A percentile compares a stretch with the other conserved stretches of the same genome.
Evolutionary conservation across 2,113 vertebrate species (phyloP).

Genomic region (Oryzias woworae): DNA sequence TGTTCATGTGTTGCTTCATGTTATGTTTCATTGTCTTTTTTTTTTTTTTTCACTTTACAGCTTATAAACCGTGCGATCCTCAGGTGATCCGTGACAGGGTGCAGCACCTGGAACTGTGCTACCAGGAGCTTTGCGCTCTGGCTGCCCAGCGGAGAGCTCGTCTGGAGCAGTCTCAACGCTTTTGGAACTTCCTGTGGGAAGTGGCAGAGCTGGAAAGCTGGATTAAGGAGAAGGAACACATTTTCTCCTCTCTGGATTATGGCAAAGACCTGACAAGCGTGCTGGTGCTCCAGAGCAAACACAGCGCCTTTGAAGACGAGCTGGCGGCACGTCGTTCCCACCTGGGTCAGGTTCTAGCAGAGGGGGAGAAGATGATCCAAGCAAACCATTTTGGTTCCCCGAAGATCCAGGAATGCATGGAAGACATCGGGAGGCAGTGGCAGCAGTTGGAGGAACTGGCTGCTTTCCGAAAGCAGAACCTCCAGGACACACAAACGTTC

Average conservation of each 20-base stretch:
- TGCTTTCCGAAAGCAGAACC: conserved; percentile 85
- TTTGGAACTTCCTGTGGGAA: conserved; percentile 96
- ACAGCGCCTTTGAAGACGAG: conserved; percentile 91
- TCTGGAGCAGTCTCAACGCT: conserved; percentile 86
- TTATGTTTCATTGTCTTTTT: neutral
- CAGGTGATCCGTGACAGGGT: conserved; percentile 91
- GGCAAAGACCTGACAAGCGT: conserved; percentile 93
- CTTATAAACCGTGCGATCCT: conserved; percentile 93
- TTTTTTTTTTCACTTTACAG: conserved; percentile 59
- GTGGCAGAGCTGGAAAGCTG: conserved; percentile 90
- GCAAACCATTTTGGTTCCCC: conserved; percentile 80
- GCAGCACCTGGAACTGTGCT: conserved; percentile 88
- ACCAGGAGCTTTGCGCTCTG: conserved; percentile 83
- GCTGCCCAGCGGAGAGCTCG: conserved; percentile 81
- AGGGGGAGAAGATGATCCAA: conserved; percentile 80
- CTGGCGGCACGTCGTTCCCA: conserved; percentile 80
- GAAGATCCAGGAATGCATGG: conserved; percentile 76
- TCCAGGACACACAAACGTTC: conserved; percentile 86
- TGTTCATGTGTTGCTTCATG: neutral
- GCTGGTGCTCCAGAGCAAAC: conserved; percentile 88
- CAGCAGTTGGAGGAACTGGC: conserved; percentile 90
- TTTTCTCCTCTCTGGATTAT: conserved; percentile 91
- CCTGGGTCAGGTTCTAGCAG: conserved; percentile 78
- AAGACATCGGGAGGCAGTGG: conserved; percentile 82
- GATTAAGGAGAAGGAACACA: conserved; percentile 95